Evolutionary conservation across 2,113 vertebrate species (phyloP), one percentile per base, ranked within the genome.

Genomic region (Pedetes capensis): DNA sequence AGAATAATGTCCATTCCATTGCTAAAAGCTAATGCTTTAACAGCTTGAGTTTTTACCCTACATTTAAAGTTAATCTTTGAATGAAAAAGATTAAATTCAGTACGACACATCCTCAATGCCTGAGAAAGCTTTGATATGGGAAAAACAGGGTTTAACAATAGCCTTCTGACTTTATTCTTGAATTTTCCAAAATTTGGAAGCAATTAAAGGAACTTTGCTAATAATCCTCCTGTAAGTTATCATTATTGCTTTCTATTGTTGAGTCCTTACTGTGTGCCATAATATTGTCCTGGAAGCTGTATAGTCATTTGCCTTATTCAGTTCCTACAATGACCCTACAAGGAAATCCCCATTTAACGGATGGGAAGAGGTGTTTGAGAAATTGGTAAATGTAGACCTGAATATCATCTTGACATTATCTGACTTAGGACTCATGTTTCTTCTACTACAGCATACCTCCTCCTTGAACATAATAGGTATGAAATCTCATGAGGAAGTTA

Each of bases 61-160:
- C 2, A 6, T 96, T 96, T 95, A 86, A 95, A 96, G 72, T 86
- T 82, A 91, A 94, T 90, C 87, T 93, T 97, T 92, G 53, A 94
- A 85, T 37, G 47, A 83, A 96, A 91, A 93, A 76, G 44, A 47
- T 91, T 91, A 66, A 93, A 89, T 94, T 89, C 51, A 86, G 29
- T 59, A 59, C 51, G 69, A 85, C 74, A 91, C 10, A 95, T 71
- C 55, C n/a, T 47, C 25, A 42, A 79, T 78, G 53, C 34, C 69
- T 94, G 20, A 68, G 75, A 96, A 94, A 64, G 39, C 49, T 72
- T 95, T 95, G 69, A 42, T 23, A 14, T 32, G 61, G 32, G 17
- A 88, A 83, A 92, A 78, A 44, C 10, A 17, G 57, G 10, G 3
- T 20, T 93, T 80, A 44, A 79, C 89, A 64, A 53, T 91, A 11